A percentile compares a stretch with the other conserved stretches of the same genome.
phyloP scores from a whole-genome alignment of 2,888 invertebrate genomes.

The Leistus spinibarbis region DNA sequence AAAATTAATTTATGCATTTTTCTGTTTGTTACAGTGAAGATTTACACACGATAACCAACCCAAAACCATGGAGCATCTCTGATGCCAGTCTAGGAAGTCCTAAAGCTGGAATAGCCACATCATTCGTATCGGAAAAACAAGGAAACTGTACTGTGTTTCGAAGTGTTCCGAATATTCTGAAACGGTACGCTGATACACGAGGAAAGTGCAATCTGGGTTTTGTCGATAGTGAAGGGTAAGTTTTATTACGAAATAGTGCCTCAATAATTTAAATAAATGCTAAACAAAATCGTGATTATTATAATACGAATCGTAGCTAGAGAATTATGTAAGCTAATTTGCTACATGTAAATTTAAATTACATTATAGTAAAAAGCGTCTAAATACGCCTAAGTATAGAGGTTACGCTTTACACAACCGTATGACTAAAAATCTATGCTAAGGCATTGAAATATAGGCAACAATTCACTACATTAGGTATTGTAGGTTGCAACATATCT shows the following conservation, averaged over 20 bases:
- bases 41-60: background rate
- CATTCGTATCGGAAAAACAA: slow-evolving; percentile 2
- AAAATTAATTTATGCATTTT: too few relatives aligned
- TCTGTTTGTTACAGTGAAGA: slow-evolving; percentile 18
- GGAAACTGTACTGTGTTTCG: background rate
- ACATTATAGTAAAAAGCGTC: background rate
- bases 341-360: too few relatives aligned
- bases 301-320: too few relatives aligned
- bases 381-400: background rate
- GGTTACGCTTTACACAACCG: background rate
- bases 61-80: slow-evolving; percentile 27
- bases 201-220: slow-evolving; percentile 29
- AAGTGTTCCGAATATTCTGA: slow-evolving; percentile 19
- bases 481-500: background rate
- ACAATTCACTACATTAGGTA: background rate
- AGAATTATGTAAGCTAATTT: too few relatives aligned
- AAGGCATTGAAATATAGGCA: background rate
- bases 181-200: slow-evolving; percentile 6
- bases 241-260: background rate
- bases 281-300: too few relatives aligned
- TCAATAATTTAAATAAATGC: too few relatives aligned
- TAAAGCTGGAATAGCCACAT: slow-evolving; percentile 20
- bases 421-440: background rate
- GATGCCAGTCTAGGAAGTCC: slow-evolving; percentile 6
- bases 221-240: slow-evolving; percentile 16